phyloP scores from a whole-genome alignment of 2,797 vertebrate species.

The Catharus ustulatus region DNA sequence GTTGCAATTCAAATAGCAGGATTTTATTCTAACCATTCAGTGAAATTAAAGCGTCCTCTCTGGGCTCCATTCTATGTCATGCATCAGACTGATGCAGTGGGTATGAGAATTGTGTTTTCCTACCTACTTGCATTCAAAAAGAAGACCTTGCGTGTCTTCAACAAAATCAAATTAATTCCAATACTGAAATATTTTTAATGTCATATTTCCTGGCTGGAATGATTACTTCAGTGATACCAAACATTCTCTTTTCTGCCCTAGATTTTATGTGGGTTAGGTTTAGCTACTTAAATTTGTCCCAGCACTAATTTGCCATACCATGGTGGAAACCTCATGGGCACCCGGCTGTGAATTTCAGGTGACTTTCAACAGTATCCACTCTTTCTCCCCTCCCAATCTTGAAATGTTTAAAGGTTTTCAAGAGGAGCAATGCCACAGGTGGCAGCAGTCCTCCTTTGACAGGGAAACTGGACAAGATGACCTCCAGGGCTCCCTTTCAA shows the following conservation, averaged over 20 bases:
- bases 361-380: not conserved
- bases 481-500: not conserved
- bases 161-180: not conserved
- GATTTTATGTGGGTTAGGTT: not conserved
- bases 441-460: not conserved
- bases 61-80: not conserved
- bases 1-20: not conserved
- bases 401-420: not conserved
- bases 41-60: not conserved
- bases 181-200: not conserved
- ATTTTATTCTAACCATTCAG: not conserved
- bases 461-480: not conserved
- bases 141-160: not conserved
- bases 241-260: not conserved
- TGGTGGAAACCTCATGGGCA: not conserved
- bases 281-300: not conserved
- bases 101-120: not conserved
- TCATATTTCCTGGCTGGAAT: not conserved
- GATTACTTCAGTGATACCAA: not conserved
- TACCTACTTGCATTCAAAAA: not conserved
- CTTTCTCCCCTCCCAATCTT: fast-evolving
- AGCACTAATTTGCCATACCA: not conserved
- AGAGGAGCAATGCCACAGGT: not conserved
- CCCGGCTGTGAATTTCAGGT: not conserved
- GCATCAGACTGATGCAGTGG: not conserved